Base-by-base conservation (phyloP, 35 echinoderm and acorn worm genomes). In the Ophioderma brevispina region DNA sequence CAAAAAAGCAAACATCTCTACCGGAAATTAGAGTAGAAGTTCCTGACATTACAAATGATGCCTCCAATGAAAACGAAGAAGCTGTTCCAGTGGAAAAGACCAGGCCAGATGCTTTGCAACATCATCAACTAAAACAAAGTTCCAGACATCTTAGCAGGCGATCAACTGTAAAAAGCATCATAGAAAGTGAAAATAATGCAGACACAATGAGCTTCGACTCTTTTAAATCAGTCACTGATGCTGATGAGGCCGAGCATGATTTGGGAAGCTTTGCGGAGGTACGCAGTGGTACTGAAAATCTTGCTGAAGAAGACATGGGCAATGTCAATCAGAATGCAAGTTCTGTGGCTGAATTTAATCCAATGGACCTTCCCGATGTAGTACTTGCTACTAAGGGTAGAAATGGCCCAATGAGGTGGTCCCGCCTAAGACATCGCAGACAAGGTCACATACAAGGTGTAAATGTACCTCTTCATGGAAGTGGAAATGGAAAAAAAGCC, bases 291-390 rank as follows among this genome's bases (percentile, higher is more conserved):
- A 46, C 17, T 17, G 4, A 8, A 4, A 46, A 17, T 46, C 41
- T 46, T 8, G 10, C 59, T 30, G 6, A 25, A 25, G 59, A 70
- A 30, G 21, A 52, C 21, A 21, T 52, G 8, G 46, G 46, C 46
- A 70, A 70, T 70, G 59, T 70, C n/a, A 70, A 70, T 70, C 59
- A 70, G 59, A 70, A 70, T 70, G 59, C 59, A 13, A 70, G 6
- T 25, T 13, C 6, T 25, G 10, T 25, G 4, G 4, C 17, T 46
- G 28, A 70, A 25, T 18, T 70, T 30, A 70, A 70, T 25, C 15
- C 59, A 70, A 25, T 30, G 15, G 59, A 70, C 4, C 17, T 30
- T 25, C 59, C 59, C 2, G 59, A 70, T 70, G 28, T 30, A 2
- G 23, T 25, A 1, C 17, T 70, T 30, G 28, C 15, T 25, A 25